Evolutionary conservation across 2,113 vertebrate species (phyloP), one percentile per base, ranked within the genome.

Genomic region (Actenoides hombroni): DNA sequence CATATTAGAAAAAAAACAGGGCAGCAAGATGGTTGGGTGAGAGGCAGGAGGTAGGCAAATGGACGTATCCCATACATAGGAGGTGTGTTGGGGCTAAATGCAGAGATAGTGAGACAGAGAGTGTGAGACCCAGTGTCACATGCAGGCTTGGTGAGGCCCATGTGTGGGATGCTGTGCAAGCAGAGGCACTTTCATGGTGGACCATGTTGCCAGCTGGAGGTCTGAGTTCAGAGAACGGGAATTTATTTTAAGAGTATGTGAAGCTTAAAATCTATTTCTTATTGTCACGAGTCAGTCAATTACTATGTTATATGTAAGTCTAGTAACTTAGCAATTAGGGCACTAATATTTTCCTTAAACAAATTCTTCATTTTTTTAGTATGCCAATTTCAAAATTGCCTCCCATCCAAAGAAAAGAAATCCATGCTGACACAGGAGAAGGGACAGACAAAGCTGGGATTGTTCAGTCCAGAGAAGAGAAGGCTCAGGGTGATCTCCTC

Each of bases 71-170:
- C 18, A 5, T 56, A 16, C 3, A 2, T 6, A 4, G 1, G 3
- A 53, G 31, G 23, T 9, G 3, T 24, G 53, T n/a, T 4, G 42
- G 9, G 4, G 16, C 48, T 73, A 54, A 68, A 51, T 1, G 1
- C 16, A n/a, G 24, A 40, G 14, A 16, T 3, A 18, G 31, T 0
- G 0, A 11, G 33, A 28, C 6, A 14, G 16, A n/a, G 20, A 74
- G 9, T 24, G 7, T 0, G 0, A 63, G 18, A 20, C 16, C 18
- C 5, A 0, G 14, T 54, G 8, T 23, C 21, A 28, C 31, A 1
- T 25, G 19, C 33, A 17, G 23, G 10, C 11, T 11, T 53, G 21
- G 9, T 71, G 44, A 65, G 44, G 18, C 33, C 29, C 23, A n/a
- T 17, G 2, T 24, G 23, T 39, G 39, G 33, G 33, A 46, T 1